These are phyloP conservation scores for Equus przewalskii DNA, from an alignment of 2,113 vertebrate genomes.

Conservation along the genomic window DNA sequence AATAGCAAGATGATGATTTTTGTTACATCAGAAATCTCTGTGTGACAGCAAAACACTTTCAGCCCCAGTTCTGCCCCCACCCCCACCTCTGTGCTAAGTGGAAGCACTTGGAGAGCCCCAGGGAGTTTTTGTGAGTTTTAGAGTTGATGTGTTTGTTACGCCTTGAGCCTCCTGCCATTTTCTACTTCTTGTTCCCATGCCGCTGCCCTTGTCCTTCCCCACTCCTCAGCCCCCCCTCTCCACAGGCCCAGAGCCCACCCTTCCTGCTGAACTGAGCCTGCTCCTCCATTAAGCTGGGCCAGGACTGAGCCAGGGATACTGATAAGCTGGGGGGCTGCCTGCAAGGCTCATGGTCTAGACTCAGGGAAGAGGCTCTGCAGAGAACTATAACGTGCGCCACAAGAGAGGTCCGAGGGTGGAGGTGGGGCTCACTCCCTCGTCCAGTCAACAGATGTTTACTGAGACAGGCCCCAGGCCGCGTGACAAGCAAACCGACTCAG, in stretches of 20 bases:
- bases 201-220: background rate
- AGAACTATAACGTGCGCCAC: background rate
- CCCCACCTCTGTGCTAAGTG: slow-evolving; percentile 1
- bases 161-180: slow-evolving; percentile 56
- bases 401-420: background rate
- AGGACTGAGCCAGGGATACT: background rate
- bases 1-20: slow-evolving; percentile 41
- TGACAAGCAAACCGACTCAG: background rate
- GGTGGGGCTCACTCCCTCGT: background rate
- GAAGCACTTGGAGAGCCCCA: slow-evolving; percentile 79
- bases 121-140: slow-evolving; percentile 80
- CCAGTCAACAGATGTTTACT: background rate
- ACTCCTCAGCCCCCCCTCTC: background rate
- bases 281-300: background rate
- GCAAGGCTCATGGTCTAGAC: background rate
- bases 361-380: background rate
- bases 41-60: slow-evolving; percentile 70
- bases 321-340: background rate
- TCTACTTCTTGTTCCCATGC: slow-evolving; percentile 70
- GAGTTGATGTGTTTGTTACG: slow-evolving; percentile 32
- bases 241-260: background rate
- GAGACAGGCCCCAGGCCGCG: background rate
- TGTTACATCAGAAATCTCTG: slow-evolving; percentile 69
- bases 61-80: slow-evolving; percentile 63
- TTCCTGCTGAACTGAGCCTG: background rate